Base-by-base conservation (phyloP, 2,888 invertebrate species). In the Cheilosia variabilis region DNA sequence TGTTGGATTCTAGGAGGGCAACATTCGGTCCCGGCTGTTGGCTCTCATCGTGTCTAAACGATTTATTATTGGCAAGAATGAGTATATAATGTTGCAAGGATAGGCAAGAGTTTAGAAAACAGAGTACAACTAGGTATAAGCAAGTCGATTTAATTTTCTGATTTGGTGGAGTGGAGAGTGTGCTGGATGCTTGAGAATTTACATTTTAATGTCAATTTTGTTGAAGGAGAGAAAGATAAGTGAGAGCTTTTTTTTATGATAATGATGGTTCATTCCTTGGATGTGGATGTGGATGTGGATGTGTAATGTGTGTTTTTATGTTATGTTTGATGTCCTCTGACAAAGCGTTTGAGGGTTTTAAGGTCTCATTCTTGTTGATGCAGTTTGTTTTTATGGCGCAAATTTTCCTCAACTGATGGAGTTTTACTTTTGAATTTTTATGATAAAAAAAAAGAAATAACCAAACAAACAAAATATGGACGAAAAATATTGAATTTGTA, bases 11-110 rank as follows among this genome's bases (percentile, higher is more conserved):
- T n/a, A 91, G 89, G 19, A 91, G 88, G 2, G 91, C 91, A 65
- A 91, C 91, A 87, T 89, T 89, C 65, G 91, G 91, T 66, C 91
- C 91, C 78, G 90, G 91, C n/a, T 89, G 88, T 50, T 88, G 87
- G 31, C 84, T 76, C 31, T 73, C 86, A 72, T 87, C 88, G 73
- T 84, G 87, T 82, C 83, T 87, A 82, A 82, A 84, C 75, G 75
- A 83, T 81, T 87, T 87, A 76, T 75, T 84, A 75, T 80, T 87
- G 53, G 73, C 79, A 87, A 78, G 80, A 69, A 73, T 87, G 80
- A 87, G 87, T 81, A 31, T 31, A 76, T 73, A 75, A 79, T 75
- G 73, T 79, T 87, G 87, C 73, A 83, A 87, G 82, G 81, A 84
- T 75, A 76, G 69, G 77, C 60, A 78, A 78, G 65, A 58, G 72